Evolutionary conservation across 2,113 vertebrate species (phyloP).

Genomic region (Triplophysa dalaica): DNA sequence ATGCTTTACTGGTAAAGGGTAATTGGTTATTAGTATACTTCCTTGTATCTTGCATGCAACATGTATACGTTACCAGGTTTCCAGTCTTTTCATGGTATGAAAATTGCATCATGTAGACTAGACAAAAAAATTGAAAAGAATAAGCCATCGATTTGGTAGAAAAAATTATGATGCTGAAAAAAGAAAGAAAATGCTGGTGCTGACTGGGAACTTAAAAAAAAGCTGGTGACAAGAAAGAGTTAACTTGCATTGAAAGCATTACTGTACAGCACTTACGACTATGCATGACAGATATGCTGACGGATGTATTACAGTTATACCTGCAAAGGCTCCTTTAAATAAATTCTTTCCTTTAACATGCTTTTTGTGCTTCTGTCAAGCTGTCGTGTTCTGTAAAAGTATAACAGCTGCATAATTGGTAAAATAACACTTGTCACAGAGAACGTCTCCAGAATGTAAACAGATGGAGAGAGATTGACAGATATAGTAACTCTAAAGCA

Average conservation of each 20-base stretch:
- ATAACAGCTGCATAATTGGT: conserved; percentile 14
- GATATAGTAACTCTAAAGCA: not conserved
- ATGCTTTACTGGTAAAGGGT: too few species aligned
- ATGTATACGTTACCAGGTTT: not conserved
- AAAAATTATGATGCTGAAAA: too few species aligned
- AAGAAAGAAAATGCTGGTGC: too few species aligned
- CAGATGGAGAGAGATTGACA: not conserved
- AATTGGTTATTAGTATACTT: not conserved
- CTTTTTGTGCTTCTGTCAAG: conserved; percentile 36
- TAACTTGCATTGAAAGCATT: too few species aligned
- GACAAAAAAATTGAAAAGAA: too few species aligned
- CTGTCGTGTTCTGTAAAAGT: conserved; percentile 32
- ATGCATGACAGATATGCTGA: not conserved
- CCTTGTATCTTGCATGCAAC: not conserved
- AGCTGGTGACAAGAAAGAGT: too few species aligned
- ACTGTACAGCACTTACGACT: not conserved
- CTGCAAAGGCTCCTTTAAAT: not conserved
- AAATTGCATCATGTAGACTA: not conserved
- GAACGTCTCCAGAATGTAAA: not conserved
- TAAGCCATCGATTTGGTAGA: too few species aligned
- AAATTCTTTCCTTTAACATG: not conserved
- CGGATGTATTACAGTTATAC: not conserved
- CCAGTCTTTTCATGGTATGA: not conserved
- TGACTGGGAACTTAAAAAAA: too few species aligned
- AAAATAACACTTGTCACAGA: not conserved